These are phyloP conservation scores for Syndactyla subalaris DNA, from an alignment of 2,797 vertebrate species.

Conservation along the genomic window DNA sequence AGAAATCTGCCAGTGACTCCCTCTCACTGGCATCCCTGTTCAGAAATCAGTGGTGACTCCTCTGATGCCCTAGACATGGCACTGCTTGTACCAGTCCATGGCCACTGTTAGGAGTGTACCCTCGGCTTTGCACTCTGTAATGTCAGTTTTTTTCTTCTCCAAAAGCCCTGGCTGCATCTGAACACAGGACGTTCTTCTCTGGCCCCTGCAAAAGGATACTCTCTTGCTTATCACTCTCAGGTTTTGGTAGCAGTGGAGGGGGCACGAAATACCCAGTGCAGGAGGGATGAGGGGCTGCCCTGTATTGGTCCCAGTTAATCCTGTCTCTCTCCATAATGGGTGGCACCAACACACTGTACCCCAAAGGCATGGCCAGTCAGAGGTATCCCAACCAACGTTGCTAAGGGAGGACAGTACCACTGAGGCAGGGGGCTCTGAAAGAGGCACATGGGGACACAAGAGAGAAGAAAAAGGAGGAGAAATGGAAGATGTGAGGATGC, in stretches of 20 bases:
- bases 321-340: background rate
- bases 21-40: background rate
- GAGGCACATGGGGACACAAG: too few species aligned
- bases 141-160: background rate
- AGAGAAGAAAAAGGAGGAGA: background rate
- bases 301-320: background rate
- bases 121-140: background rate
- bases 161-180: background rate
- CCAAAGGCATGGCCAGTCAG: background rate
- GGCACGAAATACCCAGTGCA: rapidly evolving
- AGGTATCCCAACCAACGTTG: background rate
- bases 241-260: background rate
- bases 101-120: rapidly evolving
- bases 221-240: background rate
- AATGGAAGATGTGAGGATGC: background rate
- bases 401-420: background rate
- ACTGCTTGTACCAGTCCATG: background rate
- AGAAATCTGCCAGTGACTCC: background rate
- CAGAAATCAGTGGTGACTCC: background rate
- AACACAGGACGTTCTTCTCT: background rate
- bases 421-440: background rate
- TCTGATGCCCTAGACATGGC: background rate
- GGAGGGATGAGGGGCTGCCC: background rate
- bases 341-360: background rate
- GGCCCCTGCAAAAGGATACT: background rate